Evolutionary conservation across 2,797 vertebrate genomes (phyloP), one percentile per base, ranked within the genome.

Genomic region (Muscicapa comitata): DNA sequence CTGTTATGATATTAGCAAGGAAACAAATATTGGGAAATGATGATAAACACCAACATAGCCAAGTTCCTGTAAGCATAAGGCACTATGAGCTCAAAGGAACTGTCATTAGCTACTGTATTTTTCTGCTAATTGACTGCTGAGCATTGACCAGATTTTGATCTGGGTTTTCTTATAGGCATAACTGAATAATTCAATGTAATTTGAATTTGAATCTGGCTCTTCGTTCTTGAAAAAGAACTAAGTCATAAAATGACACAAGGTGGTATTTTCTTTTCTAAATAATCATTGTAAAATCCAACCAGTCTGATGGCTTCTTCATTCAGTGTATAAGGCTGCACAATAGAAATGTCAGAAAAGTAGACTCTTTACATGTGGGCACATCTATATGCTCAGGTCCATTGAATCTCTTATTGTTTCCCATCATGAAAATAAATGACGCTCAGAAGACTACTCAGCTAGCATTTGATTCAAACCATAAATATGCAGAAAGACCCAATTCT

Each of bases 31-130:
- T 58, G 58, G 62, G 48, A 94, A 95, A 88, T 51, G 14, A 93
- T 81, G 82, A 90, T 54, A 95, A 96, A 94, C 72, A 54, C 20
- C 31, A 28, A 58, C 13, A 54, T 54, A 86, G 75, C 18, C 18
- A 80, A 78, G 70, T 90, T 95, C 82, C 88, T 95, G 70, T 66
- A 93, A 95, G 54, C 11, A 65, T 33, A 74, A 93, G 35, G 62
- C 28, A 88, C 26, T 43, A 68, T n/a, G 42, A 8, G 4, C 28
- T 78, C 76, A 91, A 92, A 94, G 25, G 66, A 91, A 66, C 43
- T 81, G 47, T 75, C 76, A 86, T 83, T 72, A 94, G 12, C 37
- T 55, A 63, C 37, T 45, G 7, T 42, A n/a, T 88, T 86, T 90
- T 91, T 90, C 73, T 61, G 45, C 45, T 91, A 91, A 88, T 78